These are phyloP conservation scores for Bradysia coprophila DNA, from an alignment of 1,140 invertebrate species.

Conservation along the genomic window DNA sequence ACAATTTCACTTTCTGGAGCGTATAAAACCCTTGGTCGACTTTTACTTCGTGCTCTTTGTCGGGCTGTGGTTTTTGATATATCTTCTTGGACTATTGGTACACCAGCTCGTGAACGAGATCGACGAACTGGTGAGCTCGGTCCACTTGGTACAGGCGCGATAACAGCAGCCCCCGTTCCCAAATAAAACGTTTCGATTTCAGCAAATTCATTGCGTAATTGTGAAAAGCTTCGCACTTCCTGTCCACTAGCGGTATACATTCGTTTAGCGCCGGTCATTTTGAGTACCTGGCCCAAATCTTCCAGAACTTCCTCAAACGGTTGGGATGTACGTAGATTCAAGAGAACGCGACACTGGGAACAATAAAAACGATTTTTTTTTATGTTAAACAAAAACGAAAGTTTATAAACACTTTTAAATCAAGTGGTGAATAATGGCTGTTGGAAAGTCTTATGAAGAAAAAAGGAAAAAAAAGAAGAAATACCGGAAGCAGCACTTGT, in stretches of 20 bases:
- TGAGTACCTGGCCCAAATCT: constrained; percentile 80
- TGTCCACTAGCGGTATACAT: constrained; percentile 81
- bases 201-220: constrained; percentile 75
- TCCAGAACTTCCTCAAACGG: constrained; percentile 89
- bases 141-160: constrained; percentile 22
- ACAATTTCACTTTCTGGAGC: constrained; percentile 61
- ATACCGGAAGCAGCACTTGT: neutral
- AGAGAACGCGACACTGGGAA: constrained; percentile 61
- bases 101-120: constrained; percentile 39
- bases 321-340: constrained; percentile 81
- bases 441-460: neutral
- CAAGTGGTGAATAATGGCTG: neutral
- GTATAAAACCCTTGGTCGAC: constrained; percentile 55
- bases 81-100: constrained; percentile 31
- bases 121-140: constrained; percentile 40
- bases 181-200: constrained; percentile 83
- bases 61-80: constrained; percentile 20
- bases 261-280: constrained; percentile 72
- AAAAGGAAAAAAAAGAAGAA: neutral
- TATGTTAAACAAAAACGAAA: constrained; percentile 6
- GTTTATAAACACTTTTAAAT: constrained; percentile 5
- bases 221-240: constrained; percentile 84
- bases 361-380: constrained; percentile 4
- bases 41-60: constrained; percentile 59
- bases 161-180: constrained; percentile 33